Evolutionary conservation across 37 sponge, comb jelly and placozoan genomes (phyloP).

Genomic region (Theonella swinhoei): DNA sequence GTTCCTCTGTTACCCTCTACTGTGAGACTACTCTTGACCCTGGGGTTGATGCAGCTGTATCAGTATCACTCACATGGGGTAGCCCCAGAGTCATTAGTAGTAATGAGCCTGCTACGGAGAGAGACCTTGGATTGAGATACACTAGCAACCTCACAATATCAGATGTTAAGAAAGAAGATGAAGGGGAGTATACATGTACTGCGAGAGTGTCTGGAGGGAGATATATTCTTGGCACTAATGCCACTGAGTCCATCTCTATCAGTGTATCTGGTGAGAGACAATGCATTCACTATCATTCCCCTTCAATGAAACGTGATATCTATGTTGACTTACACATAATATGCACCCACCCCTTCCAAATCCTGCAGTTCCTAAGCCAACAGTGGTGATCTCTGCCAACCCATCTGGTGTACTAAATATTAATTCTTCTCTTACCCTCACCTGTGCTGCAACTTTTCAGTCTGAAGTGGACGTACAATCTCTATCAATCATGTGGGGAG

Average conservation of each 20-base stretch:
- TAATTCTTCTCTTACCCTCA: not conserved
- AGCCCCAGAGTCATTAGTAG: not conserved
- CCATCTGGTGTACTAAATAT: no score
- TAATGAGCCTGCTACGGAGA: no score
- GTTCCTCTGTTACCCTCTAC: not conserved
- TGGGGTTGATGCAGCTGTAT: not conserved
- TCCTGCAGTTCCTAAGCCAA: not conserved
- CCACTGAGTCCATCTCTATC: not conserved
- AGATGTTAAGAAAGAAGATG: not conserved
- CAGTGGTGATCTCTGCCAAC: not conserved
- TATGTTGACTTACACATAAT: no score
- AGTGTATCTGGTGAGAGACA: not conserved
- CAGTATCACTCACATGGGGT: not conserved
- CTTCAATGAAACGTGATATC: no score
- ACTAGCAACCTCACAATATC: not conserved
- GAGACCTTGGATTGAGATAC: not conserved
- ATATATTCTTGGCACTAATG: not conserved
- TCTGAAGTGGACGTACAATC: not conserved
- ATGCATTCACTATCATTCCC: not conserved
- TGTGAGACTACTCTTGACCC: not conserved
- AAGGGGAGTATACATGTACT: not conserved
- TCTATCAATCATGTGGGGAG: not conserved
- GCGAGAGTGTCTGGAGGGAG: not conserved
- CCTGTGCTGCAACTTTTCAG: not conserved
- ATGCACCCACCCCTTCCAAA: not conserved